Evolutionary conservation across 2,888 invertebrate genomes (phyloP), one percentile per base, ranked within the genome.

Genomic region (Galerucella nymphaeae): DNA sequence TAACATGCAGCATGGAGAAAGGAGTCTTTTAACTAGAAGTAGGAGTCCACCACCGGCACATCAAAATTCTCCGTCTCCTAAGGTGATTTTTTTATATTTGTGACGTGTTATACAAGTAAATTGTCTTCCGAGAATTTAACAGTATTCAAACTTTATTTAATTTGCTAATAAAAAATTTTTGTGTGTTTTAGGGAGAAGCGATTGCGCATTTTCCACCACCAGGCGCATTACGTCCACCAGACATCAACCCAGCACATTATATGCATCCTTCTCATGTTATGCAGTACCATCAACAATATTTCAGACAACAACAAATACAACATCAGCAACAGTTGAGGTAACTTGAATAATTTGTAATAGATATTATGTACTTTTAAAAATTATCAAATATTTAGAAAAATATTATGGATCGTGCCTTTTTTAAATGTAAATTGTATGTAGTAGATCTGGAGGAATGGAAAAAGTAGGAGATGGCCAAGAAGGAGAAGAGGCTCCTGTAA

Each of bases 31-130:
- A 82, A 85, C 85, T 81, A 81, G 84, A 75, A 84, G 88, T 84
- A 91, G 93, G 88, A 93, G 93, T 87, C 94, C 94, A 83, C 94
- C 94, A 84, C 94, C 94, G 84, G 94, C 95, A 81, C 94, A 94
- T 87, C 94, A 94, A 89, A 94, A 92, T 85, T 91, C 92, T 84
- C 92, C 92, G 81, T 80, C 80, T 73, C 80, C 78, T 14, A 78
- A 80, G 79, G 80, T 81, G 78, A 78, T 76, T 68, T 68, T n/a
- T 73, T 71, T 53, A 53, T 18, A 18, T 18, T 10, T 53, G 18
- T 23, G 20, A 11, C 30, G 30, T n/a, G 30, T 23, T 38, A 38
- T 1, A 38, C 30, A 2, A 38, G 30, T 38, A 8, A 38, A 38
- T 38, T 38, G 8, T 38, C 30, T 38, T 38, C 0, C 0, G 30